phyloP scores from a whole-genome alignment of 2,113 vertebrate genomes.

The Physeter macrocephalus region DNA sequence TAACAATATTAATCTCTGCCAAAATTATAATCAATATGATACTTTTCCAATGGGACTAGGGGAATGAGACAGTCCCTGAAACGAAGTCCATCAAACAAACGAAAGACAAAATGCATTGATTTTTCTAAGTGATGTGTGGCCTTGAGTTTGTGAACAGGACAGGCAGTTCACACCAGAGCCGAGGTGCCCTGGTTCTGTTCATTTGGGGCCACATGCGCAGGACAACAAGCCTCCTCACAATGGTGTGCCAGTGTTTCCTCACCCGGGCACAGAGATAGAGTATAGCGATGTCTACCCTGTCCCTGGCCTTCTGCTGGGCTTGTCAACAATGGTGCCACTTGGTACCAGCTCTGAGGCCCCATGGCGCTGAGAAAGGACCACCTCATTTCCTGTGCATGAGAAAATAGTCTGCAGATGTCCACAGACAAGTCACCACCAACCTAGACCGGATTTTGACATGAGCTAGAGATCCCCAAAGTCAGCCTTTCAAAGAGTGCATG shows the following conservation, averaged over 20 bases:
- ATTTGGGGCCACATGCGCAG: neutral
- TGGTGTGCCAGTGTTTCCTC: neutral
- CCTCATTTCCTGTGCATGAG: neutral
- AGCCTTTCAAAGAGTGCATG: neutral
- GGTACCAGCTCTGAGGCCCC: conserved; percentile 11
- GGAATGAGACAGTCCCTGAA: neutral
- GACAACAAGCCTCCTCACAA: conserved; percentile 12
- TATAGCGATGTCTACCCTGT: neutral
- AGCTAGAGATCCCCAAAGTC: neutral
- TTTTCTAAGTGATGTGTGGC: neutral
- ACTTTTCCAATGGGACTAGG: neutral
- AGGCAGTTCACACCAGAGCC: neutral
- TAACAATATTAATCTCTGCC: neutral
- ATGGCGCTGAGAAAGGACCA: neutral
- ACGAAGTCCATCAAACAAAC: neutral
- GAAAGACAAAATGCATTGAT: neutral
- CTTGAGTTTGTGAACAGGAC: neutral
- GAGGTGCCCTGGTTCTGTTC: conserved; percentile 31
- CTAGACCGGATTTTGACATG: neutral
- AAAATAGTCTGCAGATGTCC: conserved; percentile 12
- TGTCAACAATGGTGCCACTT: conserved; percentile 41
- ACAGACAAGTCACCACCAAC: neutral
- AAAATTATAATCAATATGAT: neutral
- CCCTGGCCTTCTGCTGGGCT: neutral
- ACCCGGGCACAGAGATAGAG: neutral